Evolutionary conservation across 2,797 vertebrate genomes (phyloP).

Genomic region (Neomorphus geoffroyi): DNA sequence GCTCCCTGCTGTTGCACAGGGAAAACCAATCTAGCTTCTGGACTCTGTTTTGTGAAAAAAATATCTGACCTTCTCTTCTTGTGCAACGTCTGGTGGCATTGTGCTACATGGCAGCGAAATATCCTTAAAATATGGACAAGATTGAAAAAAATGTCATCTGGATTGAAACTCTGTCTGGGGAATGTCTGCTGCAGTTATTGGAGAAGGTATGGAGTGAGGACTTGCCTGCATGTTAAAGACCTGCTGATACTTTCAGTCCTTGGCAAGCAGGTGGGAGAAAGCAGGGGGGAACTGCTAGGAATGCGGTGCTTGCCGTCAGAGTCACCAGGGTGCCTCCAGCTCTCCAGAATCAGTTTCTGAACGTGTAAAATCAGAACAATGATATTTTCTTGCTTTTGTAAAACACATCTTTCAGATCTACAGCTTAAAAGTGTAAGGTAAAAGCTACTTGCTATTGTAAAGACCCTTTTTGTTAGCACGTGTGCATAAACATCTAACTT

Average conservation of each 20-base stretch:
- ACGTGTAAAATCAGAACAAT: neutral
- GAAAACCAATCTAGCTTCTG: neutral
- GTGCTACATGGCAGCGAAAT: neutral
- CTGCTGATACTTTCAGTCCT: neutral
- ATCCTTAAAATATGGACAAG: neutral
- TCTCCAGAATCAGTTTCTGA: neutral
- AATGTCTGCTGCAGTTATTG: neutral
- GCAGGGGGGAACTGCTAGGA: neutral
- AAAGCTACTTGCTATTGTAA: neutral
- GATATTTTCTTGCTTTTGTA: neutral
- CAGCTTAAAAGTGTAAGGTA: neutral
- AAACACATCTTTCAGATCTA: neutral
- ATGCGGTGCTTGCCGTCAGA: neutral
- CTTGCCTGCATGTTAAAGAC: neutral
- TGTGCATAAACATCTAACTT: neutral
- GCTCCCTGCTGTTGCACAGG: neutral
- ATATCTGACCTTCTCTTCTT: neutral
- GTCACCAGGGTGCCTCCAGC: neutral
- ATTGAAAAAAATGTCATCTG: neutral
- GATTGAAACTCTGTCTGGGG: neutral
- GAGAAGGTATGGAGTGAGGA: neutral
- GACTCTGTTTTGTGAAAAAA: neutral
- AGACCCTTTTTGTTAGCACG: neutral
- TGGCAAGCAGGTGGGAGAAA: neutral
- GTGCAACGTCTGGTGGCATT: neutral